Base-by-base conservation (phyloP, 1,140 invertebrate genomes). In the Nebria ingens region DNA sequence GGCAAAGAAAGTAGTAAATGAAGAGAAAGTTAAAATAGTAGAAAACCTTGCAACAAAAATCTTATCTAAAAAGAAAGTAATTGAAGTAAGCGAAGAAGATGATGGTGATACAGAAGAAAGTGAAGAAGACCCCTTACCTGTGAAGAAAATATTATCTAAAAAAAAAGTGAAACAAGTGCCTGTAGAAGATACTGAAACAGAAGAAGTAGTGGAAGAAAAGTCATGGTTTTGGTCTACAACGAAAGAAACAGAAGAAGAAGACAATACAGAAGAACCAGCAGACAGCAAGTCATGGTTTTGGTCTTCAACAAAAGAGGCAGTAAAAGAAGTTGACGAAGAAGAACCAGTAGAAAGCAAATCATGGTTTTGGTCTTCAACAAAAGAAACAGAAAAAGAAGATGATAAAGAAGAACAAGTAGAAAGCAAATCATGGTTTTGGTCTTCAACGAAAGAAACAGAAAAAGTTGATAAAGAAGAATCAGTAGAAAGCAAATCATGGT, bases 231-330 rank as follows among this genome's bases (percentile, higher is more conserved):
- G 49, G 2, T 17, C 2, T 23, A 22, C 56, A 6, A 38, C 59
- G 11, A 55, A 56, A 50, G 68, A 71, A 51, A 57, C 70, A n/a
- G n/a, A 1, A 60, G n/a, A n/a, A n/a, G 38, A 59, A 54, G 51
- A 53, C 52, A 60, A 56, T 22, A 54, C 56, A n/a, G 56, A 23
- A 12, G 21, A 45, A 17, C 53, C 20, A 22, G 23, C 13, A 17
- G n/a, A 25, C 25, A 17, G 53, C 17, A 12, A 49, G 20, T 23
- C 15, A 21, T 21, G 12, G 17, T n/a, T 22, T 22, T 40, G 49
- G 2, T 17, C 2, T 23, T 25, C 56, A 6, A 38, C 59, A 11
- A 55, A 56, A 50, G 68, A 71, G 51, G 57, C 70, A n/a, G n/a
- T 1, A 60, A n/a, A n/a, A n/a, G 49, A 0, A 53, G 56, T 17